phyloP scores from a whole-genome alignment of 2,113 vertebrate genomes.

The Saimiri boliviensis region DNA sequence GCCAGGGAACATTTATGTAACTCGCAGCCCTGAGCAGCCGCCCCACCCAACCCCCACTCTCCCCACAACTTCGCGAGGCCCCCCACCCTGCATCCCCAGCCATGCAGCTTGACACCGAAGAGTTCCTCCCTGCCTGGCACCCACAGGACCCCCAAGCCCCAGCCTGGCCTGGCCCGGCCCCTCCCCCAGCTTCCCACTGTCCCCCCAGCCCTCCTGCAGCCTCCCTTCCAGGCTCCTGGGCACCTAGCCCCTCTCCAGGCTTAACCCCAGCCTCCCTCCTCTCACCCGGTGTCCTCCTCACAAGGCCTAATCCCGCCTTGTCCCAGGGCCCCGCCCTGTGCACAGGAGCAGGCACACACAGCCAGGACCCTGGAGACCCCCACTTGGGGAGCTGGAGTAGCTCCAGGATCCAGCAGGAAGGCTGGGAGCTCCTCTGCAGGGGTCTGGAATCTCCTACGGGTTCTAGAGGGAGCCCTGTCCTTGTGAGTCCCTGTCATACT shows the following conservation, averaged over 20 bases:
- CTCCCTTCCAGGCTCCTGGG: not conserved
- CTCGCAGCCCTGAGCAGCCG: conserved; percentile 25
- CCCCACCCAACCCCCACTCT: not conserved
- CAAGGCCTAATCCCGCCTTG: not conserved
- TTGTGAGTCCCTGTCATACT: not conserved
- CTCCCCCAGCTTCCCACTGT: not conserved
- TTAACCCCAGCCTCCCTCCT: not conserved
- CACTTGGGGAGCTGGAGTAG: not conserved
- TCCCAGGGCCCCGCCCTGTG: not conserved
- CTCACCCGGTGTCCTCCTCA: not conserved
- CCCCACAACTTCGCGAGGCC: fast-evolving
- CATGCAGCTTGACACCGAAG: not conserved
- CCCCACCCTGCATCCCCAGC: not conserved
- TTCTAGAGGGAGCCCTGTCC: no score
- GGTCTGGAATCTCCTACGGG: not conserved
- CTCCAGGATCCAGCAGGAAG: not conserved
- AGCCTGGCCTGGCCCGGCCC: not conserved
- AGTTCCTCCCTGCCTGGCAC: not conserved
- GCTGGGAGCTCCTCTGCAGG: not conserved
- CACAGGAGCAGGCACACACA: not conserved
- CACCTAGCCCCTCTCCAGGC: not conserved
- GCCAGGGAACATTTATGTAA: conserved; percentile 79
- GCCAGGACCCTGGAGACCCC: not conserved
- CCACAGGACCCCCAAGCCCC: not conserved
- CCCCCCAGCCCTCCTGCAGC: no score